Percentiles rank a stretch among this genome's conserved stretches.
phyloP scores from a whole-genome alignment of 2,113 vertebrate species.

The Calyptommatus sinebrachiatus region DNA sequence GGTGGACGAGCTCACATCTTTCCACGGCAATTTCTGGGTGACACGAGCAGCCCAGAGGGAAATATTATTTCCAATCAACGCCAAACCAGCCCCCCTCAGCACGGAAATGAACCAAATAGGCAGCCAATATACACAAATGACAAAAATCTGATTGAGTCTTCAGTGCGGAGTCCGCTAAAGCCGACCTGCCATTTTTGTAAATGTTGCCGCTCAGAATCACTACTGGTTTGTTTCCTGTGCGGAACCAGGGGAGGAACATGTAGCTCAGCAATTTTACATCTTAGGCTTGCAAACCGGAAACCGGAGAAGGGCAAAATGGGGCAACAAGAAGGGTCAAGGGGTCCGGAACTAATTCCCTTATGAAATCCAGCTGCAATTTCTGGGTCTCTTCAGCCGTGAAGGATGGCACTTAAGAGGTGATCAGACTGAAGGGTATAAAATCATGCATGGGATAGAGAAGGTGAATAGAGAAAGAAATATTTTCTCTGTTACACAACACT shows the following conservation, averaged over 20 bases:
- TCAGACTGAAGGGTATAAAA: too few relatives aligned
- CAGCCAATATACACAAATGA: constrained; percentile 17
- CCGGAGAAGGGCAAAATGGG: too few relatives aligned
- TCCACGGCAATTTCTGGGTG: constrained; percentile 14
- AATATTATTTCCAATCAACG: constrained; percentile 20
- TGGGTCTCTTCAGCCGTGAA: too few relatives aligned
- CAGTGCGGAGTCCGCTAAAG: background rate
- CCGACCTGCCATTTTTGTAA: background rate
- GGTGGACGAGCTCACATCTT: background rate
- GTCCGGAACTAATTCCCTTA: too few relatives aligned
- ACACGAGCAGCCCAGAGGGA: constrained; percentile 9
- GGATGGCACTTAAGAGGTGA: too few relatives aligned
- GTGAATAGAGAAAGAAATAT: too few relatives aligned
- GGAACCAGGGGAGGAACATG: background rate
- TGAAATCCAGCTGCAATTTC: too few relatives aligned
- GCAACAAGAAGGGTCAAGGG: too few relatives aligned
- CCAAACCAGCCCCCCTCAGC: constrained; percentile 9
- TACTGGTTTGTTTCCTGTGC: constrained; percentile 1
- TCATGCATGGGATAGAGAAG: too few relatives aligned
- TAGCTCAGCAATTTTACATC: background rate
- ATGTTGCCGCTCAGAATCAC: background rate
- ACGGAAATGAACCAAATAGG: constrained; percentile 20
- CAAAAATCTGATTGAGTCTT: constrained; percentile 15
- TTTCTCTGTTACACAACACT: too few relatives aligned
- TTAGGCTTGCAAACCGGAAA: background rate